Conservation (phyloP, 2,797 vertebrate genomes). For the Cichlasoma orientale region DNA sequence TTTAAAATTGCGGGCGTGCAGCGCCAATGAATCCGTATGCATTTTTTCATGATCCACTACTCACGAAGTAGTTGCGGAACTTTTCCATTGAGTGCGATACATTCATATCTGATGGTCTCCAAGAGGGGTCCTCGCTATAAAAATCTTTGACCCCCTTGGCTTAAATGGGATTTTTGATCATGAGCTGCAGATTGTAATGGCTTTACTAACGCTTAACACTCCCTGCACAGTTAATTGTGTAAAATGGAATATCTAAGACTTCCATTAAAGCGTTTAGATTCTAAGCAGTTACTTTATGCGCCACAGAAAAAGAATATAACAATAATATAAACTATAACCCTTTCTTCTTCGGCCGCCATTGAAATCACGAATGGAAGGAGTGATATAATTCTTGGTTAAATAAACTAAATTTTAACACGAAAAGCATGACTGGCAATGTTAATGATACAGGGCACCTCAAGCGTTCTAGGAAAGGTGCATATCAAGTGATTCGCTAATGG, state of each 20-base stretch:
- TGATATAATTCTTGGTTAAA: conserved; percentile 75
- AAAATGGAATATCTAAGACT: conserved; percentile 26
- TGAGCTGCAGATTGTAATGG: conserved; percentile 37
- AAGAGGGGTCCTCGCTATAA: conserved; percentile 6
- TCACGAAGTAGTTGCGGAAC: conserved; percentile 20
- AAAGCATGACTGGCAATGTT: conserved; percentile 88
- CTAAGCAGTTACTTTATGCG: conserved; percentile 5
- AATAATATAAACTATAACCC: conserved; percentile 8
- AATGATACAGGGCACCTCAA: conserved; percentile 87
- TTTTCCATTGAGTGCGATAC: conserved; percentile 7
- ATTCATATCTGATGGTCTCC: conserved; percentile 25
- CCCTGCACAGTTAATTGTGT: conserved; percentile 53
- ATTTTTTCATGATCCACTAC: not conserved
- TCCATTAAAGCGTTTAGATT: conserved; percentile 17
- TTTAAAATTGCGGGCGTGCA: not conserved
- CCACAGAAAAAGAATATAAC: conserved; percentile 28
- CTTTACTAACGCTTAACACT: conserved; percentile 45
- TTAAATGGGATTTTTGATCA: conserved; percentile 50
- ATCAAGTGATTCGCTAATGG: conserved; percentile 94
- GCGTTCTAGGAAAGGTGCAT: conserved; percentile 87
- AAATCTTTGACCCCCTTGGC: conserved; percentile 26
- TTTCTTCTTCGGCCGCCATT: conserved; percentile 26
- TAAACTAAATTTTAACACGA: conserved; percentile 85
- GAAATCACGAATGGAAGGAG: conserved; percentile 45
- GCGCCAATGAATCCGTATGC: not conserved